Conservation (phyloP, 2,888 invertebrate genomes). For the Chrysomela aeneicollis region DNA sequence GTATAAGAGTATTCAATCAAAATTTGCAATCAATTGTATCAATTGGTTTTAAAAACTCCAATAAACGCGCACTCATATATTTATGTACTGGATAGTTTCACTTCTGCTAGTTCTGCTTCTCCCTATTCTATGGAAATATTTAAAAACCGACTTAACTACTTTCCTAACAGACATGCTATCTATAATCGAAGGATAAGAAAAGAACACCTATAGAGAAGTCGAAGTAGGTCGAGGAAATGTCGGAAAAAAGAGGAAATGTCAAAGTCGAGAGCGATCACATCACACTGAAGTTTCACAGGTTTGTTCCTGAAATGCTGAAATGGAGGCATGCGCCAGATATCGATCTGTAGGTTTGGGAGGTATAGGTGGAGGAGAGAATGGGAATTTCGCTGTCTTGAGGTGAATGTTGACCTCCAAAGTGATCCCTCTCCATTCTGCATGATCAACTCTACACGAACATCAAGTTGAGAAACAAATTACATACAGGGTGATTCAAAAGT, state of each 20-base stretch:
- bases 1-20: no score
- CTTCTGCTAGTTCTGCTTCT: constrained; percentile 31
- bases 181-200: background rate
- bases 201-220: background rate
- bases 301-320: constrained; percentile 19
- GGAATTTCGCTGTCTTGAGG: background rate
- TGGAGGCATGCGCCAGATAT: constrained; percentile 31
- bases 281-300: constrained; percentile 21
- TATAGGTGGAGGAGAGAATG: background rate
- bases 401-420: background rate
- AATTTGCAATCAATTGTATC: no score
- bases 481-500: no score
- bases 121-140: constrained; percentile 33
- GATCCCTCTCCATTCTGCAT: background rate
- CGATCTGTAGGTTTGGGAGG: constrained; percentile 10
- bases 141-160: constrained; percentile 33
- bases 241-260: constrained; percentile 11
- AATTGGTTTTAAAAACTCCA: no score
- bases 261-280: constrained; percentile 26
- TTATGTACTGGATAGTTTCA: constrained; percentile 32
- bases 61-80: constrained; percentile 26
- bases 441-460: no score
- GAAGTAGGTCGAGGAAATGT: background rate
- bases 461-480: no score
- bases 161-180: constrained; percentile 31